Evolutionary conservation across 2,888 invertebrate genomes (phyloP).

Genomic region (Meiosimyza decipiens): DNA sequence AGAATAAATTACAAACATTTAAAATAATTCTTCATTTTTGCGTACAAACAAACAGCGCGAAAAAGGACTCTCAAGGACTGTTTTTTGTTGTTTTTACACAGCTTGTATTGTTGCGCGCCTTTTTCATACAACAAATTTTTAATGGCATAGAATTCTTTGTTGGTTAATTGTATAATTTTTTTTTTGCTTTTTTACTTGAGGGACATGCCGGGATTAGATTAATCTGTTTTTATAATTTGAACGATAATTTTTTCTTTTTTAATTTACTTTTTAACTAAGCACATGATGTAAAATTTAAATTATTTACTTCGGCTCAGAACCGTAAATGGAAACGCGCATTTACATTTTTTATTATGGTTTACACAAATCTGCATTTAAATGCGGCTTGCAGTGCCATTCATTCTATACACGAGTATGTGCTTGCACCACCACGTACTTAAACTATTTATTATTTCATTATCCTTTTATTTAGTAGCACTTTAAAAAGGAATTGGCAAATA

Average conservation of each 20-base stretch:
- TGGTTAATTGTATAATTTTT: neutral
- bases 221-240: neutral
- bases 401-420: too few relatives aligned
- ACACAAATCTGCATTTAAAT: too few relatives aligned
- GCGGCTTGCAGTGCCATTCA: too few relatives aligned
- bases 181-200: neutral
- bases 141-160: neutral
- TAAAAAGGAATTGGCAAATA: neutral
- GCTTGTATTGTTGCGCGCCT: neutral
- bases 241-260: too few relatives aligned
- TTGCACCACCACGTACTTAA: neutral
- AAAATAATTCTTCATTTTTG: constrained; percentile 26
- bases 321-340: too few relatives aligned
- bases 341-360: too few relatives aligned
- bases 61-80: constrained; percentile 10
- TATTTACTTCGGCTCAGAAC: too few relatives aligned
- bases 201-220: neutral
- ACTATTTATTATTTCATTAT: constrained; percentile 15
- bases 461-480: neutral
- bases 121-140: neutral
- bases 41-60: neutral
- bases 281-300: too few relatives aligned
- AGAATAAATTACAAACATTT: constrained; percentile 36
- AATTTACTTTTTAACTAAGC: too few relatives aligned
- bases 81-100: neutral